phyloP scores from a whole-genome alignment of 92 coral and sea anemone species.

The Palythoa grandiflora region DNA sequence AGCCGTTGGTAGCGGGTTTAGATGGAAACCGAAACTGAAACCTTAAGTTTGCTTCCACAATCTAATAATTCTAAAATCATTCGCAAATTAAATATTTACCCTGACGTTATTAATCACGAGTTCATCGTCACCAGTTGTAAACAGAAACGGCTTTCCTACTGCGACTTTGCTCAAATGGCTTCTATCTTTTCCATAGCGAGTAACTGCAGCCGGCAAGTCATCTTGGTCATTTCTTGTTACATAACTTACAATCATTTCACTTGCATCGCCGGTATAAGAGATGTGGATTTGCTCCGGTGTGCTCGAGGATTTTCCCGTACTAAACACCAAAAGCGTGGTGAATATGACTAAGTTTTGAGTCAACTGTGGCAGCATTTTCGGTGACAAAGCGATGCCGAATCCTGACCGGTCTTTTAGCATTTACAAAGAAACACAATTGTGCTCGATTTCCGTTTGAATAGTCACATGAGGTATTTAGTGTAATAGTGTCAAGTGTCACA shows the following conservation, averaged over 20 bases:
- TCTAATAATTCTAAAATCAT: too few species aligned
- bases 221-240: slow-evolving; percentile 57
- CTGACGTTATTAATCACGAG: slow-evolving; percentile 38
- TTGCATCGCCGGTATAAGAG: slow-evolving; percentile 77
- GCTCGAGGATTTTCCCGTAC: not conserved
- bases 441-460: not conserved
- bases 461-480: not conserved
- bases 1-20: too few species aligned
- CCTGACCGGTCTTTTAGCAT: not conserved
- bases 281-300: slow-evolving; percentile 86
- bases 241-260: slow-evolving; percentile 80
- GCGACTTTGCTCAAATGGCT: slow-evolving; percentile 52
- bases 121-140: slow-evolving; percentile 31
- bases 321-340: not conserved
- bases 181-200: slow-evolving; percentile 67
- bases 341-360: not conserved
- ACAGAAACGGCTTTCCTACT: slow-evolving; percentile 70
- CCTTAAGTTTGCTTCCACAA: too few species aligned
- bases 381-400: not conserved
- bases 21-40: too few species aligned
- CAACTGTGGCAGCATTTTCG: not conserved
- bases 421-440: not conserved
- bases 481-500: too few species aligned
- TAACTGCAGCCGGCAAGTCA: slow-evolving; percentile 52
- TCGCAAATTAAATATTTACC: not conserved